Percentiles rank a stretch among this genome's conserved stretches.
phyloP scores from a whole-genome alignment of 2,888 invertebrate genomes.

The Xanthia icteritia region DNA sequence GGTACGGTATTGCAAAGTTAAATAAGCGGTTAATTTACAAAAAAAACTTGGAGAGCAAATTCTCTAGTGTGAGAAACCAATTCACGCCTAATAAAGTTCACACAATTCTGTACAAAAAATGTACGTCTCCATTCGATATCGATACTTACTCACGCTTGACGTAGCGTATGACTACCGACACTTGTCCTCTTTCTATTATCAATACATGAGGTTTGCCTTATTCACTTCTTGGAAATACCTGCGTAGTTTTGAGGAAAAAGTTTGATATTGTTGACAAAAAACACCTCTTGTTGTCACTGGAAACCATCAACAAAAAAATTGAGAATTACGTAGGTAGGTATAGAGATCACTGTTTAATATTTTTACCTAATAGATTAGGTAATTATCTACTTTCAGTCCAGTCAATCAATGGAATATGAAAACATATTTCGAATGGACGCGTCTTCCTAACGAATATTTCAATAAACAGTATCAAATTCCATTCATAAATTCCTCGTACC shows the following conservation, averaged over 20 bases:
- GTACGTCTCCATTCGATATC: neutral
- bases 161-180: conserved; percentile 8
- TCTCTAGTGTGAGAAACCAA: neutral
- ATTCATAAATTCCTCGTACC: conserved; percentile 20
- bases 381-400: neutral
- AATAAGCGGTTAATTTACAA: neutral
- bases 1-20: conserved; percentile 5
- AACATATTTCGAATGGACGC: neutral
- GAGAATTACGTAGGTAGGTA: neutral
- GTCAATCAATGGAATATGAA: neutral
- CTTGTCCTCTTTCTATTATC: conserved; percentile 10
- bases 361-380: neutral
- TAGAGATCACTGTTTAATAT: neutral
- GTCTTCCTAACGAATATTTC: neutral
- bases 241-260: neutral
- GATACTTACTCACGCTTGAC: conserved; percentile 2
- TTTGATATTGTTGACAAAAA: neutral
- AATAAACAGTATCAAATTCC: conserved; percentile 19
- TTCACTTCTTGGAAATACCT: neutral
- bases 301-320: neutral
- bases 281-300: accelerated
- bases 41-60: neutral
- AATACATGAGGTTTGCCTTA: conserved; percentile 14
- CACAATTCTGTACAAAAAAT: conserved; percentile 1
- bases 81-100: neutral